Percentiles rank a stretch among this genome's conserved stretches.
Conservation (phyloP, 2,888 invertebrate species). For the Craniophora ligustri region DNA sequence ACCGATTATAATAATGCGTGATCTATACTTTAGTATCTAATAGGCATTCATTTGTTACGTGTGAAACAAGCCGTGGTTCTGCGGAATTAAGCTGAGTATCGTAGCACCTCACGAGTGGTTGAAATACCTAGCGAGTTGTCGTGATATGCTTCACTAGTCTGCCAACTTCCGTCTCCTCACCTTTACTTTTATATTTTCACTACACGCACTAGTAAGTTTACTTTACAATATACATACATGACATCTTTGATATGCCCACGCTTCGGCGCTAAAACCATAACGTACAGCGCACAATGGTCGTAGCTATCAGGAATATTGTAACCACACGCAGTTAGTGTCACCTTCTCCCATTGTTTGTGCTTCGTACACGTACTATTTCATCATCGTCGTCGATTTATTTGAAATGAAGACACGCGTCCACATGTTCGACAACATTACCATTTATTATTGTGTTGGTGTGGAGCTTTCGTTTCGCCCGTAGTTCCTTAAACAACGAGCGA, state of each 20-base stretch:
- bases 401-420: conserved; percentile 74
- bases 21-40: conserved; percentile 23
- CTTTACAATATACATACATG: conserved; percentile 49
- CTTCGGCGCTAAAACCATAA: conserved; percentile 60
- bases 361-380: conserved; percentile 74
- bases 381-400: conserved; percentile 75
- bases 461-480: conserved; percentile 75
- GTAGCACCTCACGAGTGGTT: conserved; percentile 38
- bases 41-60: conserved; percentile 20
- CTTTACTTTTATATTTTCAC: conserved; percentile 67
- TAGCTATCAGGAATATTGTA: conserved; percentile 61
- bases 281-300: conserved; percentile 58
- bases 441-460: conserved; percentile 72
- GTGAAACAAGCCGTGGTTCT: conserved; percentile 30
- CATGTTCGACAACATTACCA: conserved; percentile 74
- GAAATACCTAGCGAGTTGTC: conserved; percentile 57
- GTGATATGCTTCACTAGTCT: conserved; percentile 64
- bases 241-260: conserved; percentile 61
- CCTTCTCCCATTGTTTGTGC: conserved; percentile 73
- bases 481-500: conserved; percentile 76
- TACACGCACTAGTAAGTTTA: conserved; percentile 54
- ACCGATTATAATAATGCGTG: conserved; percentile 30
- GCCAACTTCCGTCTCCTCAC: conserved; percentile 66
- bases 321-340: conserved; percentile 66
- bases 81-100: conserved; percentile 48